phyloP scores from a whole-genome alignment of 2,797 vertebrate genomes.

The Phrynocephalus forsythii region DNA sequence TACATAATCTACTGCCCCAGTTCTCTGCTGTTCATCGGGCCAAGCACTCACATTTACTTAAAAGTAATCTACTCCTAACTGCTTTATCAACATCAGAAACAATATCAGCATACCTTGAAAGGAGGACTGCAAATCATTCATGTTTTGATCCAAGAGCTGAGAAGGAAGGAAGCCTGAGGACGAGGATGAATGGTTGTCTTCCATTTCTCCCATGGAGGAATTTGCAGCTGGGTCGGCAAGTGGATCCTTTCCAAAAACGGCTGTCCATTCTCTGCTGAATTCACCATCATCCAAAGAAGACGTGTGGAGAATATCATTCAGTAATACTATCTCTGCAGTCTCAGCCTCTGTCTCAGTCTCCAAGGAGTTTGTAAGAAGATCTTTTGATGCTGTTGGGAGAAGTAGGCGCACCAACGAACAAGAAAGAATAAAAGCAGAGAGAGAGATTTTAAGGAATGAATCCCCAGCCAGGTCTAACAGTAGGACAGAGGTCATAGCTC shows the following conservation, averaged over 20 bases:
- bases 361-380: slow-evolving; percentile 62
- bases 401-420: slow-evolving; percentile 7
- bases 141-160: slow-evolving; percentile 92
- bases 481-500: neutral
- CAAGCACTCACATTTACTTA: neutral
- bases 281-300: slow-evolving; percentile 86
- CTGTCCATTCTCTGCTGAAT: slow-evolving; percentile 89
- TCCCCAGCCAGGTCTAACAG: neutral
- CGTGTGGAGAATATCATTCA: slow-evolving; percentile 89
- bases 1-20: neutral
- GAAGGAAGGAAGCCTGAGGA: slow-evolving; percentile 89
- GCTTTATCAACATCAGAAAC: neutral
- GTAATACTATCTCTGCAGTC: slow-evolving; percentile 82
- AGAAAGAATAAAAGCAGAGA: slow-evolving; percentile 7
- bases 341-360: slow-evolving; percentile 81
- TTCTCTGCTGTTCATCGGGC: neutral
- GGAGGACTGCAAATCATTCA: slow-evolving; percentile 84
- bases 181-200: slow-evolving; percentile 60
- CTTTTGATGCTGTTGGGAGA: slow-evolving; percentile 74
- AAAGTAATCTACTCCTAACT: neutral
- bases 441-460: slow-evolving; percentile 4
- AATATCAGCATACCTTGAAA: slow-evolving; percentile 80
- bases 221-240: slow-evolving; percentile 48
- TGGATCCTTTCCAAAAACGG: slow-evolving; percentile 86
- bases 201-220: slow-evolving; percentile 63